Evolutionary conservation across 2,888 invertebrate species (phyloP), one percentile per base, ranked within the genome.

Genomic region (Galerucella nymphaeae): DNA sequence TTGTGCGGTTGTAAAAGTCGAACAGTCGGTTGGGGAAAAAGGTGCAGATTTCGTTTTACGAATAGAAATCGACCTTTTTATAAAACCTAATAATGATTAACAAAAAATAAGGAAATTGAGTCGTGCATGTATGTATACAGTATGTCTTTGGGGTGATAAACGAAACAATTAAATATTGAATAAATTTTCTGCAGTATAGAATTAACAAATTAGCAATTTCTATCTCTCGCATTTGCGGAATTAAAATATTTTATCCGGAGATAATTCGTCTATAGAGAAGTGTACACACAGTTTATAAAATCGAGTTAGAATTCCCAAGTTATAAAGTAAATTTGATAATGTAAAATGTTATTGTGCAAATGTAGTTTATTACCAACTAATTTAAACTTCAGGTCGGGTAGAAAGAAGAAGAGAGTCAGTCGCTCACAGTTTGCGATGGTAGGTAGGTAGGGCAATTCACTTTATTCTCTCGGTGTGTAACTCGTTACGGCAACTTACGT

Each of bases 311-410:
- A 75, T 72, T 75, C 75, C 73, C 73, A 72, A 71, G 73, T 68
- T 63, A 67, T 38, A 11, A 30, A 41, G 57, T 64, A 68, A 76
- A 76, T 76, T 76, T 71, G 72, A 76, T 76, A 73, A 76, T 75
- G 76, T 67, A 76, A 76, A 76, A 73, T 71, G 72, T 76, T 75
- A 76, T 75, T 76, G 76, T 73, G 74, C 76, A 71, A 76, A 76
- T 75, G 70, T 70, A 68, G 73, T 76, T 71, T 70, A 73, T 73
- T 71, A 71, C 61, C 62, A 73, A 76, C 70, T 76, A 73, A 76
- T 76, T 75, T 73, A 73, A 75, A 75, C 70, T 75, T 73, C 58
- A 70, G 71, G 57, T 66, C 16, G 50, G 66, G 62, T 63, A 61
- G 63, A 66, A 73, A 61, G 63, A 66, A 73, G 30, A 38, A 38